Percentiles rank a stretch among this genome's conserved stretches.
Conservation (phyloP, 2,113 vertebrate genomes). For the Pycnonotus jocosus region DNA sequence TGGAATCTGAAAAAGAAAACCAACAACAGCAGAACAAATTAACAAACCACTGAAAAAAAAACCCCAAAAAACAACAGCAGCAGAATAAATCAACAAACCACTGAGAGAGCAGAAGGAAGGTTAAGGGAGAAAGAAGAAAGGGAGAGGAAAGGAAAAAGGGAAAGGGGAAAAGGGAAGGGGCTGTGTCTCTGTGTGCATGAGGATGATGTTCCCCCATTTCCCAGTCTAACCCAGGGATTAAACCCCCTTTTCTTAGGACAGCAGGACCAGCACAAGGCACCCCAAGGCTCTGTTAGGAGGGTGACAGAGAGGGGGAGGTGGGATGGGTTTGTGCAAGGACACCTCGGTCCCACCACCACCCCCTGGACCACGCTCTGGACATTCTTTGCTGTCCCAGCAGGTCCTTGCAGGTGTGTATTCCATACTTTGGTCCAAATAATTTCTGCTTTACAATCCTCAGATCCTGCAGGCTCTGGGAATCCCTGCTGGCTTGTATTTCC, state of each 20-base stretch:
- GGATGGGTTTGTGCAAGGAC: not conserved
- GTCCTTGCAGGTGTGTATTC: not conserved
- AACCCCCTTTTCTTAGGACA: not conserved
- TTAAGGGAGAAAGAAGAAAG: no score
- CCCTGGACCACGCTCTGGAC: not conserved
- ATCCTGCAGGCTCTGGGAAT: not conserved
- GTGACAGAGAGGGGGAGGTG: not conserved
- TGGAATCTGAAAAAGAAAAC: conserved; percentile 82
- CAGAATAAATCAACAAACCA: not conserved
- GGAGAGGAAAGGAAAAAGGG: not conserved
- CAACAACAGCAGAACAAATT: conserved; percentile 25
- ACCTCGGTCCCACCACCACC: not conserved
- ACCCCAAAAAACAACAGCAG: not conserved
- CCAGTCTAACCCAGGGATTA: not conserved
- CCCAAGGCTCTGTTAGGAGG: not conserved
- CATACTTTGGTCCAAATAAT: not conserved
- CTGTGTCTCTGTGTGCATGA: not conserved
- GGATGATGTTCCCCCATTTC: not conserved
- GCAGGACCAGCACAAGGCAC: not conserved
- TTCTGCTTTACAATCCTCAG: not conserved
- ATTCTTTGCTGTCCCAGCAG: not conserved
- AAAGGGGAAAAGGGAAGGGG: no score
- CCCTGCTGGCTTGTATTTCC: not conserved
- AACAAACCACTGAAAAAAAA: not conserved
- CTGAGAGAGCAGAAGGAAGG: no score